Percentiles rank a stretch among this genome's conserved stretches.
These are phyloP conservation scores for Nymphalis urticae DNA, from an alignment of 2,888 invertebrate species.

Conservation along the genomic window DNA sequence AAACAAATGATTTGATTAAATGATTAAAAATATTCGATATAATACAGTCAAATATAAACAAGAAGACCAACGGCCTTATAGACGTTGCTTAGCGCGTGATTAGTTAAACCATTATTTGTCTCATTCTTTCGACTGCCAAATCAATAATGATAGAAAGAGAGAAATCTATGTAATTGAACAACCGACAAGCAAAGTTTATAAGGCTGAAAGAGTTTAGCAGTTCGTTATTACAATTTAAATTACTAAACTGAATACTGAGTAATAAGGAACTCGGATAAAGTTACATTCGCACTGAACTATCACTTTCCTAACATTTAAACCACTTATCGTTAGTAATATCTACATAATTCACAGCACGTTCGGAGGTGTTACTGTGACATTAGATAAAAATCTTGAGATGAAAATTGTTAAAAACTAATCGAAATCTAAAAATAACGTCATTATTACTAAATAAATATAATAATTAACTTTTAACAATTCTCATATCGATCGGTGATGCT, in stretches of 20 bases:
- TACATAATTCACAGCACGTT: conserved; percentile 58
- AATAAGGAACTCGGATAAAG: conserved; percentile 23
- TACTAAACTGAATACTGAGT: conserved; percentile 21
- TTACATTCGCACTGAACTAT: conserved; percentile 7
- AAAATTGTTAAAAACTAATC: conserved; percentile 13
- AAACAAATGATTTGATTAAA: no score
- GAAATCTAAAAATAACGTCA: neutral
- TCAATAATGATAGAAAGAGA: no score
- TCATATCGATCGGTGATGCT: conserved; percentile 2
- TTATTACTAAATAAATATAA: neutral
- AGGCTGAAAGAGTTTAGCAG: neutral
- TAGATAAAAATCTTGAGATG: conserved; percentile 12
- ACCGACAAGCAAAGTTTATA: no score
- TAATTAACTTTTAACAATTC: conserved; percentile 5
- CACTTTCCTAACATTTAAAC: neutral
- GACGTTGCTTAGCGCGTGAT: no score
- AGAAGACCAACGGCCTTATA: no score
- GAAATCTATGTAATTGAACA: no score
- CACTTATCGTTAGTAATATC: conserved; percentile 51
- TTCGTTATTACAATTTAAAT: conserved; percentile 6
- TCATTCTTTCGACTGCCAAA: no score
- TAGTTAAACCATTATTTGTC: no score
- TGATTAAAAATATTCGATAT: no score
- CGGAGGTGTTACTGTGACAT: conserved; percentile 13
- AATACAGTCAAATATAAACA: no score